Base-by-base conservation (phyloP, 2,888 invertebrate genomes). In the Smittia aterrima region DNA sequence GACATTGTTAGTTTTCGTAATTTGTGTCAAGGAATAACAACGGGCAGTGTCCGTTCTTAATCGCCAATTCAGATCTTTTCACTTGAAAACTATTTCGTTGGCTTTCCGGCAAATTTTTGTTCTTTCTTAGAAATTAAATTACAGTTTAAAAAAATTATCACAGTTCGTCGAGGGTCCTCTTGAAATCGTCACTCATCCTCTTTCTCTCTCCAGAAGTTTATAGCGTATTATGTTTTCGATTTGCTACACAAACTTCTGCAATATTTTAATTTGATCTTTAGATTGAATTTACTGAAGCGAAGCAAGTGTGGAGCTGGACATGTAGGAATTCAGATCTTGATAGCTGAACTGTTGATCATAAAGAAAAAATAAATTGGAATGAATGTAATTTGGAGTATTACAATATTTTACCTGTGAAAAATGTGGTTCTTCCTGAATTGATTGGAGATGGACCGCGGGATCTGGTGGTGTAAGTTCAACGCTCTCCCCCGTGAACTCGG, bases 401-500 rank as follows among this genome's bases (percentile, higher is more conserved):
- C n/a, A n/a, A n/a, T n/a, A n/a, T n/a, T 75, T 76, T 79, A 83
- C 83, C 78, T 83, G 83, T 79, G 89, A 89, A 83, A 90, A 90
- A 78, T 86, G 84, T 77, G 88, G 88, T 79, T 90, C 90, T 83
- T 90, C 90, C 81, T 88, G 89, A 77, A 90, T 89, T 78, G 88
- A 87, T 77, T 85, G 86, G 47, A 89, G 83, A 16, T 84, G 84
- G 1, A 76, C 78, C 27, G 85, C 83, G 77, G 87, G 86, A 81
- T 93, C 95, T 24, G 97, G 97, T 75, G 98, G 98, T 76, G 98
- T 98, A 78, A 98, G 86, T 84, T 96, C 94, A 13, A 98, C 96
- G 79, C 95, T 92, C 85, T 98, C 97, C 76, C 95, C 95, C 1
- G 98, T 99, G 86, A 99, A 99, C 86, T 97, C 96, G 76, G 94